A percentile compares a stretch with the other conserved stretches of the same genome.
phyloP scores from a whole-genome alignment of 2,797 vertebrate genomes.

The Catharus ustulatus region DNA sequence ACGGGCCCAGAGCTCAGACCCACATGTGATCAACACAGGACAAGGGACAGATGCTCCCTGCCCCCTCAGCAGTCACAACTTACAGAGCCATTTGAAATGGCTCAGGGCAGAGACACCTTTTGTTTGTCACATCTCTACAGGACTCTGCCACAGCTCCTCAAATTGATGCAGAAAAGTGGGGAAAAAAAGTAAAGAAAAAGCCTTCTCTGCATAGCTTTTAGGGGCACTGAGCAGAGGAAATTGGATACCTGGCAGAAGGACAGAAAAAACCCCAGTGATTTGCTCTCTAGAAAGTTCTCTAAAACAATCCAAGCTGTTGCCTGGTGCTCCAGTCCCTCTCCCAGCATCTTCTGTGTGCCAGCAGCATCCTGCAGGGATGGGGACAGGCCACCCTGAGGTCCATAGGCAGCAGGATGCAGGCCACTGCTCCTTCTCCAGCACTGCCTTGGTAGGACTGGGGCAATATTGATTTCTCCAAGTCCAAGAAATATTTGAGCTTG shows the following conservation, averaged over 20 bases:
- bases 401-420: background rate
- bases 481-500: background rate
- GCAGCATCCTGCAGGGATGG: background rate
- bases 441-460: background rate
- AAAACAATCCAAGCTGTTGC: background rate
- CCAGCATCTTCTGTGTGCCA: background rate
- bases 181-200: fast-evolving
- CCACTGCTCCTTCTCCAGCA: background rate
- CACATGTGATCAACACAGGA: fast-evolving
- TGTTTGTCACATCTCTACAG: background rate
- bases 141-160: background rate
- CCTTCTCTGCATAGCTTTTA: background rate
- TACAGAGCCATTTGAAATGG: background rate
- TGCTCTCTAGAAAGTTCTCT: background rate
- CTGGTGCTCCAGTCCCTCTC: background rate
- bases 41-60: background rate
- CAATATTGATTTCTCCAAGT: background rate
- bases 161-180: background rate
- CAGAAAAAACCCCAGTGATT: background rate
- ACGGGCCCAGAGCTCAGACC: fast-evolving
- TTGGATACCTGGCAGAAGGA: background rate
- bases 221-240: background rate
- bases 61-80: background rate
- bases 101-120: background rate
- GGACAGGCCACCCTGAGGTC: background rate